Evolutionary conservation across 64 coral and sea anemone species (phyloP).

Genomic region (Catalaphyllia jardinei): DNA sequence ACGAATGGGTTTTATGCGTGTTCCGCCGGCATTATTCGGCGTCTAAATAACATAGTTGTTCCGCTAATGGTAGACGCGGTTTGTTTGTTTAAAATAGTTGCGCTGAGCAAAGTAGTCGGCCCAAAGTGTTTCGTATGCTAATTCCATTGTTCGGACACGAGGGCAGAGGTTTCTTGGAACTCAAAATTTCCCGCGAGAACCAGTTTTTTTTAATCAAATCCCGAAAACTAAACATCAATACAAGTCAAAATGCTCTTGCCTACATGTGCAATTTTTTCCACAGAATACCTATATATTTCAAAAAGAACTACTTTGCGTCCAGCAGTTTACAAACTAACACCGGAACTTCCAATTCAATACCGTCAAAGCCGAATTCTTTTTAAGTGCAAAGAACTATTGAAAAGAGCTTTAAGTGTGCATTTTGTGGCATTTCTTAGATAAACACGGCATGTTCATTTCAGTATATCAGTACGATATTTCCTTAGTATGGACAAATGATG

Average conservation of each 20-base stretch:
- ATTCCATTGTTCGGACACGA: conserved; percentile 14
- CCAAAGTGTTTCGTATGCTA: conserved; percentile 17
- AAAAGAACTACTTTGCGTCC: not conserved
- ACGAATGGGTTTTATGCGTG: not conserved
- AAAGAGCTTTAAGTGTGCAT: conserved; percentile 26
- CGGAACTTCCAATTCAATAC: conserved; percentile 1
- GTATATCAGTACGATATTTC: not conserved
- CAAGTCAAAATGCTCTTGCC: not conserved
- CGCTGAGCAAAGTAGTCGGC: conserved; percentile 19
- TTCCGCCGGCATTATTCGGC: not conserved
- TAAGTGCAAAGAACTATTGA: conserved; percentile 7
- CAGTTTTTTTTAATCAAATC: not conserved
- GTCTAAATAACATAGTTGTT: not conserved
- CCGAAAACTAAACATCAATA: not conserved
- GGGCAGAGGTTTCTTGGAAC: not conserved
- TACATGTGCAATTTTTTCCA: not conserved
- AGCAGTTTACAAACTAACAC: not conserved
- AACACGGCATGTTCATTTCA: not conserved
- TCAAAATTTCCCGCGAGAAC: not conserved
- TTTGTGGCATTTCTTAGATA: conserved; percentile 4
- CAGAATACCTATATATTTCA: not conserved
- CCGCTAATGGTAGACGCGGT: not conserved
- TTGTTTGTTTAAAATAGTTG: conserved; percentile 14
- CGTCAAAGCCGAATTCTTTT: not conserved
- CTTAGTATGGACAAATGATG: conserved; percentile 1